phyloP scores from a whole-genome alignment of 2,113 vertebrate species.

The Micromys minutus region DNA sequence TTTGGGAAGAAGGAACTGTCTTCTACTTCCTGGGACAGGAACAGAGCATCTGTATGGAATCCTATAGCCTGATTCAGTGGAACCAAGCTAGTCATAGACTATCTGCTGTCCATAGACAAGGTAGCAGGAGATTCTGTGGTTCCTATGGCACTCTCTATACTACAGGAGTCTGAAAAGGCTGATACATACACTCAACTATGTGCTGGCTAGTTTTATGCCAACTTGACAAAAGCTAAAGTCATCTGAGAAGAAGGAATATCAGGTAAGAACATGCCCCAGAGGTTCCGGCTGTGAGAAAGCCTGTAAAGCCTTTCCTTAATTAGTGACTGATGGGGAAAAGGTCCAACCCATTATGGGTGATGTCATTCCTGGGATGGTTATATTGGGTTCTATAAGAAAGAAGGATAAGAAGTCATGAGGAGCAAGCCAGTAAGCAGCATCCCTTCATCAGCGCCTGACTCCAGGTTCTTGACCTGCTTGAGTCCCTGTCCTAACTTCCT shows the following conservation, averaged over 20 bases:
- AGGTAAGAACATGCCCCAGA: neutral
- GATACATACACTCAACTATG: neutral
- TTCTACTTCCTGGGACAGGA: neutral
- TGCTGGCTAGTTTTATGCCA: neutral
- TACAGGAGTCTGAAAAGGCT: neutral
- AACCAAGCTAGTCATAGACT: neutral
- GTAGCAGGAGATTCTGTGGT: neutral
- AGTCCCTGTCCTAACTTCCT: neutral
- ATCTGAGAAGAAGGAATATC: neutral
- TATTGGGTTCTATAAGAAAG: neutral
- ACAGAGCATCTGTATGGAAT: rapidly evolving
- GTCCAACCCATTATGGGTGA: neutral
- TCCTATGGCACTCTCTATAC: neutral
- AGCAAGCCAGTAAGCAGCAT: neutral
- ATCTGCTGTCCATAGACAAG: neutral
- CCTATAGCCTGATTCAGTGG: neutral
- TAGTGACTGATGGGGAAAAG: neutral
- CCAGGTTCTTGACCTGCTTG: neutral
- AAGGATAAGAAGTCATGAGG: neutral
- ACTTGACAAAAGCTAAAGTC: neutral
- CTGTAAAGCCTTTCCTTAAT: neutral
- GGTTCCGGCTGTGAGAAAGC: neutral
- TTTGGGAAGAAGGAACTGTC: neutral
- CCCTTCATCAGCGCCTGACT: neutral
- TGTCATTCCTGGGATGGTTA: neutral